Conservation (phyloP, 2,888 invertebrate genomes). For the Anagyrus pseudococci region DNA sequence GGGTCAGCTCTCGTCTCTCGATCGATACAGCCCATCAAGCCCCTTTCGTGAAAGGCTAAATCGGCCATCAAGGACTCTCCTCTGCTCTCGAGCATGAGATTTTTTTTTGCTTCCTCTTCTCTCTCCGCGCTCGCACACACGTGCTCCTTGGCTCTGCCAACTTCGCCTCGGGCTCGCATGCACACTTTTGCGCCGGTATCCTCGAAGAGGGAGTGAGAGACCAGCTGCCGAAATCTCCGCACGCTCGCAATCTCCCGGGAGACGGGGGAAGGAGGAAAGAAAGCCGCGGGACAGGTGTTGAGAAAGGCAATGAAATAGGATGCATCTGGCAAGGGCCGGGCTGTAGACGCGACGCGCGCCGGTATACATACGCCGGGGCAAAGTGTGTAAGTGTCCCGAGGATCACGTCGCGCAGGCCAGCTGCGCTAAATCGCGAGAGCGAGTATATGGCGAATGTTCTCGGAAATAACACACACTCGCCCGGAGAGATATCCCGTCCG, state of each 20-base stretch:
- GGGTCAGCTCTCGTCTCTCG: no score
- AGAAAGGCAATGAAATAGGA: no score
- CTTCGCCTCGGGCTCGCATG: background rate
- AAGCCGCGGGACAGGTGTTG: constrained; percentile 16
- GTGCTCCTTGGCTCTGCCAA: background rate
- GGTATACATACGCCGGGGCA: no score
- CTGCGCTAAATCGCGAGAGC: no score
- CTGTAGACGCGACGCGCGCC: no score
- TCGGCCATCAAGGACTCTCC: constrained; percentile 24
- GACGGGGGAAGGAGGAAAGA: no score
- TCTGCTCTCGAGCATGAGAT: background rate
- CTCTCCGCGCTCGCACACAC: background rate
- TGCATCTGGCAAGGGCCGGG: constrained; percentile 21
- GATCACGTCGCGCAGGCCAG: no score
- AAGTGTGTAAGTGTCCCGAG: no score
- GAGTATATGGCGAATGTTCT: no score
- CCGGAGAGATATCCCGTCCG: no score
- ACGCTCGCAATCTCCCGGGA: background rate
- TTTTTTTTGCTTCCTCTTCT: background rate
- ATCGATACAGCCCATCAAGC: no score
- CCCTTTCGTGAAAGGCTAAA: constrained; percentile 9
- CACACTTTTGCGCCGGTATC: background rate
- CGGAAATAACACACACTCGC: no score
- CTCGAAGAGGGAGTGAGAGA: background rate
- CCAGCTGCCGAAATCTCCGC: constrained; percentile 29